Evolutionary conservation across 2,113 vertebrate species (phyloP), one percentile per base, ranked within the genome.

Genomic region (Peromyscus maniculatus): DNA sequence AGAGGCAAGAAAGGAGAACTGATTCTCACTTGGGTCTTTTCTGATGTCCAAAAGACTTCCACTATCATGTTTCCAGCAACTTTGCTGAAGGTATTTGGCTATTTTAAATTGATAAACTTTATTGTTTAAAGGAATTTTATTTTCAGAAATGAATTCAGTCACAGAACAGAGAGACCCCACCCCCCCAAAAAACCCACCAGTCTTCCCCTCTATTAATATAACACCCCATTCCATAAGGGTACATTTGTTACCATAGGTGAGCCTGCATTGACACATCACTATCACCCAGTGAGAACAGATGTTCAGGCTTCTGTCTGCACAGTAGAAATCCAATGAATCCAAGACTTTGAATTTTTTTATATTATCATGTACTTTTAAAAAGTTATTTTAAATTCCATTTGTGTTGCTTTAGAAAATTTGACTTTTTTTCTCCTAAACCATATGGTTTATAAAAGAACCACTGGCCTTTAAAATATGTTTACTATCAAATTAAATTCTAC

Each of bases 371-470:
- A 88, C 92, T 87, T 92, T n/a, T 66, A 6, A 28, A 9, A 77
- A 77, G 39, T 83, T 66, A 49, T 26, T 36, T 94, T 72, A 17
- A 33, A n/a, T 91, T 33, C 87, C 36, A 55, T 89, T 91, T 24
- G 78, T 75, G 69, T 94, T 91, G 79, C 52, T 24, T 89, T 22
- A 71, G 59, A 26, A 89, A 66, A 17, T 49, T 93, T 59, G 89
- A 62, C 62, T 87, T 62, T 7, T 36, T 75, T 12, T 71, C 49
- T 75, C 31, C 39, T 71, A 71, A 95, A 59, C 33, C 1, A 4
- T 59, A 33, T 22, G 57, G 79, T 86, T 93, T 84, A 55, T 59
- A 3, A 77, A 80, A 80, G 31, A 57, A 91, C 0, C 12, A 11
- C 91, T 97, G 72, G 28, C 12, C 46, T 92, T 91, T 62, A 62